Percentiles rank a stretch among this genome's conserved stretches.
phyloP scores from a whole-genome alignment of 2,888 invertebrate species.

The Mesochorus sp. region DNA sequence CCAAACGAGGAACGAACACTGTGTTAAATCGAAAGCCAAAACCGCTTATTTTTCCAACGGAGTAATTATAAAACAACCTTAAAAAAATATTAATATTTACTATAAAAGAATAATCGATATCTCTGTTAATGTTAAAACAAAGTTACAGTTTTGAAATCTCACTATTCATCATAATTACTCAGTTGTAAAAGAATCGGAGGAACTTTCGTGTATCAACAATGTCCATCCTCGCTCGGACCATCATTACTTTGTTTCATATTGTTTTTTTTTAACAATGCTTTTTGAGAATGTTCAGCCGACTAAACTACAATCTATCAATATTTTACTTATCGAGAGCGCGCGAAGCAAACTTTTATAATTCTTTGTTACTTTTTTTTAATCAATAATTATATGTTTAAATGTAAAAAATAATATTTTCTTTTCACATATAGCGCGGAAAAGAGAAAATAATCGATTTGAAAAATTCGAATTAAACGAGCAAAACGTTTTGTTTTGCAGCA shows the following conservation, averaged over 20 bases:
- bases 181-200: background rate
- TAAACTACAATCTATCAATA: no score
- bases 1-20: constrained; percentile 1
- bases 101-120: background rate
- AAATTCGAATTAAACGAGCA: no score
- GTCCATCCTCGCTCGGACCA: background rate
- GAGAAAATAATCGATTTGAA: no score
- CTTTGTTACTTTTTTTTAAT: no score
- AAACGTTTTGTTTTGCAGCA: no score
- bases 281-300: background rate
- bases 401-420: no score
- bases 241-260: background rate
- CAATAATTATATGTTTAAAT: no score
- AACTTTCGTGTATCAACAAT: background rate
- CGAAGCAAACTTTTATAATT: no score
- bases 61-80: background rate
- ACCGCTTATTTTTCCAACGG: background rate
- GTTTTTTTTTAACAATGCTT: background rate
- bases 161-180: background rate
- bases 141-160: background rate
- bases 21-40: background rate
- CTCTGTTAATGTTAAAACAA: background rate
- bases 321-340: no score
- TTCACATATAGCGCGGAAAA: no score
- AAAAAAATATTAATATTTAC: background rate